Percentiles rank a stretch among this genome's conserved stretches.
Evolutionary conservation across 2,113 vertebrate species (phyloP).

Genomic region (Girardinichthys multiradiatus): DNA sequence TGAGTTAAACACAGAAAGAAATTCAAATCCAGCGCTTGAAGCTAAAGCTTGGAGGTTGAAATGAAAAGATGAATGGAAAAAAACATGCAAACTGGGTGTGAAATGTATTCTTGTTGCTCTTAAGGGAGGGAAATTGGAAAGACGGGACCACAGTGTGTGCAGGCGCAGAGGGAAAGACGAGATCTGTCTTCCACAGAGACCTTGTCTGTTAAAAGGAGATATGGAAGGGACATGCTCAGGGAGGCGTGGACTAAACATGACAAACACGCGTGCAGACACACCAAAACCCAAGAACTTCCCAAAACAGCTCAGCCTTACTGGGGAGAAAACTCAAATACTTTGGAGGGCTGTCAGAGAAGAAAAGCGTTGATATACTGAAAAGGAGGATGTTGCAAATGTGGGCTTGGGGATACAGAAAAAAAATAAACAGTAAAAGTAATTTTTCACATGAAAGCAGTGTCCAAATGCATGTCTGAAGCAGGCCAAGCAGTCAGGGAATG

Average conservation of each 20-base stretch:
- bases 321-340: conserved; percentile 49
- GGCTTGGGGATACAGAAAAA: conserved; percentile 29
- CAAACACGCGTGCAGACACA: conserved; percentile 2
- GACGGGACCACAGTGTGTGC: conserved; percentile 64
- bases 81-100: conserved; percentile 33
- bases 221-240: conserved; percentile 66
- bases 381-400: conserved; percentile 52
- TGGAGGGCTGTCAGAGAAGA: conserved; percentile 34
- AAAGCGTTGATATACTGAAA: conserved; percentile 50
- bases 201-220: conserved; percentile 74
- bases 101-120: conserved; percentile 68
- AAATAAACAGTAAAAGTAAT: conserved; percentile 51
- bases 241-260: conserved; percentile 57
- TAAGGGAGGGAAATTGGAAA: conserved; percentile 71
- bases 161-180: conserved; percentile 61
- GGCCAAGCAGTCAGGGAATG: background rate
- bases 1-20: conserved; percentile 25
- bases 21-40: conserved; percentile 1
- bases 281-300: conserved; percentile 32
- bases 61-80: conserved; percentile 10
- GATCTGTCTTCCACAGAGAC: conserved; percentile 74
- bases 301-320: conserved; percentile 52
- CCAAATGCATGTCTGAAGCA: background rate
- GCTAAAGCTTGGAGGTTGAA: background rate
- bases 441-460: background rate